These are phyloP conservation scores for Sanderia malayensis DNA, from an alignment of 30 jellyfish, hydroid and myxozoan genomes.

Conservation along the genomic window DNA sequence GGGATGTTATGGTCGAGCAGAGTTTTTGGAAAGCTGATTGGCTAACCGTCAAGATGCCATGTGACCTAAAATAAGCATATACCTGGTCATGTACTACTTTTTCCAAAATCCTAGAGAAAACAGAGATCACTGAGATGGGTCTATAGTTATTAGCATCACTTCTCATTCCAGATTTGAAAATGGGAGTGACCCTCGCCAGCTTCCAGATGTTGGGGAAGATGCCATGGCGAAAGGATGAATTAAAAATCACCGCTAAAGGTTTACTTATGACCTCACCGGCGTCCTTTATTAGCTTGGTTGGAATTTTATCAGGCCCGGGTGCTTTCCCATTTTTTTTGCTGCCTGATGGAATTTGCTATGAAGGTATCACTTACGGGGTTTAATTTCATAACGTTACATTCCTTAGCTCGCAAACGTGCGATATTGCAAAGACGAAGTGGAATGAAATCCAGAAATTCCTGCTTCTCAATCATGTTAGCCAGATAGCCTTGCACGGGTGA, in stretches of 20 bases:
- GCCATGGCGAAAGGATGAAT: not conserved
- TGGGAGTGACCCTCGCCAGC: constrained; percentile 23
- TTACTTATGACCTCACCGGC: not conserved
- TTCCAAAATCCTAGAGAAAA: constrained; percentile 14
- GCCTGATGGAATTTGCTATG: constrained; percentile 4
- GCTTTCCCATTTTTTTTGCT: constrained; percentile 6
- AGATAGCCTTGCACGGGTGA: too few species aligned
- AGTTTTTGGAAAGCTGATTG: constrained; percentile 28
- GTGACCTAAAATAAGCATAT: constrained; percentile 11
- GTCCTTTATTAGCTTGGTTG: not conserved
- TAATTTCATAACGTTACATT: not conserved
- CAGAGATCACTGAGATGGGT: constrained; percentile 37
- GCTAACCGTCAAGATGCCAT: constrained; percentile 13
- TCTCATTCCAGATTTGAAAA: constrained; percentile 21
- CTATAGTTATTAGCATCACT: constrained; percentile 23
- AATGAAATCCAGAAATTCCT: too few species aligned
- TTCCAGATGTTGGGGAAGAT: constrained; percentile 10
- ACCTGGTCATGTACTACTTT: constrained; percentile 18
- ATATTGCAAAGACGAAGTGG: too few species aligned
- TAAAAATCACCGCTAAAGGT: not conserved
- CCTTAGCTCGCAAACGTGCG: too few species aligned
- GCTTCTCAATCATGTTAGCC: too few species aligned
- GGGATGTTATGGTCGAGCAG: constrained; percentile 19
- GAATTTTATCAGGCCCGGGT: constrained; percentile 26
- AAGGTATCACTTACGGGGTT: not conserved